Percentiles rank a stretch among this genome's conserved stretches.
Conservation (phyloP, 2,113 vertebrate species). For the Lepisosteus osseus region DNA sequence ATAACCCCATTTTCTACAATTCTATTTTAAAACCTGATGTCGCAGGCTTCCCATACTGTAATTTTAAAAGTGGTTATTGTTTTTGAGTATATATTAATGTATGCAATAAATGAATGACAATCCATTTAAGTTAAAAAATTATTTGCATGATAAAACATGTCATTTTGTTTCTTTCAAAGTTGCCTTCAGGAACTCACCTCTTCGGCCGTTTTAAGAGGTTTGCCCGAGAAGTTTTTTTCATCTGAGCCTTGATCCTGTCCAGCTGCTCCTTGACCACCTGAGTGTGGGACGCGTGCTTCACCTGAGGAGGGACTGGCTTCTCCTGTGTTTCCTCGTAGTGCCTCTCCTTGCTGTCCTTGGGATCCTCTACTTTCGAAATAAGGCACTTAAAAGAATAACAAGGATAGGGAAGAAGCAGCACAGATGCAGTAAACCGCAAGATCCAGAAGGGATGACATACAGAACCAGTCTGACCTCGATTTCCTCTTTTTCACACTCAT, state of each 20-base stretch:
- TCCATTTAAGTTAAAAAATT: no score
- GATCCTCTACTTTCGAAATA: background rate
- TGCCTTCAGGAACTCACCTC: conserved; percentile 15
- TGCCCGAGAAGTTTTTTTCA: conserved; percentile 15
- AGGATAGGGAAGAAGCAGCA: background rate
- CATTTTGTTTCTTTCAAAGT: no score
- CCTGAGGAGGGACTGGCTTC: background rate
- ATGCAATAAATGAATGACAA: no score
- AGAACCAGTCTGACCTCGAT: background rate
- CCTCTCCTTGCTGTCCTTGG: background rate
- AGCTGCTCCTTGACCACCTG: conserved; percentile 26
- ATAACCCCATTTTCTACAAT: no score
- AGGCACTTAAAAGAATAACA: background rate
- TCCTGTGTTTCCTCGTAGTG: background rate
- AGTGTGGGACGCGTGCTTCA: conserved; percentile 21
- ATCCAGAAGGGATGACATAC: background rate
- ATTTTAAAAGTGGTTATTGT: no score
- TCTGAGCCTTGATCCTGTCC: conserved; percentile 28
- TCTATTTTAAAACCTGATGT: no score
- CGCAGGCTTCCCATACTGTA: no score
- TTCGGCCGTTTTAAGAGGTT: conserved; percentile 22
- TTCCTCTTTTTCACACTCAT: background rate
- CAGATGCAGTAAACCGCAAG: background rate
- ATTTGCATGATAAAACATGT: no score
- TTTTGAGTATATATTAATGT: no score